Evolutionary conservation across 2,797 vertebrate genomes (phyloP).

Genomic region (Spinus olivaceus): DNA sequence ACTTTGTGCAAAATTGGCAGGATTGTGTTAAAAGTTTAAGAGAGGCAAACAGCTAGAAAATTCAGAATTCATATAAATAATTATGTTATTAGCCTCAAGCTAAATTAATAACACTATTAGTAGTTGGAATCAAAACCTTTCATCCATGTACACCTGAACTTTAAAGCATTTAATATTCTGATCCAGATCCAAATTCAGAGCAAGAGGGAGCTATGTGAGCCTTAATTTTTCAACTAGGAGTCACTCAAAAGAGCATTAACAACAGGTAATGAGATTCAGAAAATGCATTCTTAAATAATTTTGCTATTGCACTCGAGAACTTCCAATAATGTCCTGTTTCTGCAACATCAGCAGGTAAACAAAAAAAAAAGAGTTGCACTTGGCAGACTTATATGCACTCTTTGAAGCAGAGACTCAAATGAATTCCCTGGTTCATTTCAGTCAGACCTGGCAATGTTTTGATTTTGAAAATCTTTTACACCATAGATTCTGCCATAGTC

Average conservation of each 20-base stretch:
- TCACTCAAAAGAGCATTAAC: conserved; percentile 9
- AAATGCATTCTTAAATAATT: background rate
- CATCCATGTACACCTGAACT: background rate
- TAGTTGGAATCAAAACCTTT: conserved; percentile 12
- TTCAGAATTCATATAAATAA: background rate
- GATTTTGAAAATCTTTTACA: conserved; percentile 7
- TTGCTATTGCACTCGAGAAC: background rate
- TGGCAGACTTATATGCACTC: background rate
- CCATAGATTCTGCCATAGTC: background rate
- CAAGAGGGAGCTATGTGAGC: background rate
- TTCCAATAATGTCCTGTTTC: background rate
- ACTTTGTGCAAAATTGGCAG: background rate
- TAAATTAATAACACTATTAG: conserved; percentile 20
- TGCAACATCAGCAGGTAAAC: conserved; percentile 37
- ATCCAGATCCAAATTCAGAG: conserved; percentile 6
- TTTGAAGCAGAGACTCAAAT: conserved; percentile 4
- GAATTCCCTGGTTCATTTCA: background rate
- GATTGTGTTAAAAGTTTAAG: background rate
- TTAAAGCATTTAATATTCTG: conserved; percentile 17
- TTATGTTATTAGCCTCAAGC: background rate
- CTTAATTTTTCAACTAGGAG: conserved; percentile 17
- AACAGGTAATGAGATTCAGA: background rate
- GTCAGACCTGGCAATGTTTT: background rate
- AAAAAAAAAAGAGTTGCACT: background rate
- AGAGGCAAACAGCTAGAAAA: background rate